Evolutionary conservation across 53 echinoderm and acorn worm species (phyloP), one percentile per base, ranked within the genome.

Genomic region (Crossaster papposus): DNA sequence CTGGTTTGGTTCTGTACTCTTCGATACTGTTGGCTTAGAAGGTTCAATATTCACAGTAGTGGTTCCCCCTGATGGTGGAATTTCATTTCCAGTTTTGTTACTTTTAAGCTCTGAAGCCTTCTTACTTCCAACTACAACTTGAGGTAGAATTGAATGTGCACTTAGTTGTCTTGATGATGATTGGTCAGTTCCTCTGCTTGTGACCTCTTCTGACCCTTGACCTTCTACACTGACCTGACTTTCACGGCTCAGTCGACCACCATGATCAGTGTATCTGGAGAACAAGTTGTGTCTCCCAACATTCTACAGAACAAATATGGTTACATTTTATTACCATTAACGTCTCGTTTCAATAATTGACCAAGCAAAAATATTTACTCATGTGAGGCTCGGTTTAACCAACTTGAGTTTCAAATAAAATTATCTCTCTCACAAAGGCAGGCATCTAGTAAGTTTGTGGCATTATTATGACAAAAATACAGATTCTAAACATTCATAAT

Each of bases 251-350:
- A 93, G 73, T 54, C 95, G 89, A 10, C 96, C 96, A 33, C 96
- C 96, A 78, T 95, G 77, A 64, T 96, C 96, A 81, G 95, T 94
- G 84, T 96, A 96, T 54, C 92, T 91, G 50, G 77, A 68, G 71
- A 96, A 96, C 75, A 96, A 86, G 33, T 96, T 91, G 38, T 89
- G 85, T 24, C 54, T 85, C 30, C 91, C 80, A 15, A 63, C 70
- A 20, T 79, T 92, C 94, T 96, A 89, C 51, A 50, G 22, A 62
- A 14, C 12, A 10, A 38, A 37, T 18, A 65, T 24, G 4, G 18
- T 31, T 62, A 24, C 23, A 35, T 74, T 35, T 33, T 74, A 10
- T 20, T 15, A 74, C 12, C 34, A 14, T 9, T 18, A 74, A 13
- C 35, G 2, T 44, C 9, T 44, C 9, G 44, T 44, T 44, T 44